A percentile compares a stretch with the other conserved stretches of the same genome.
Evolutionary conservation across 2,113 vertebrate genomes (phyloP).

Genomic region (Galbula dea): DNA sequence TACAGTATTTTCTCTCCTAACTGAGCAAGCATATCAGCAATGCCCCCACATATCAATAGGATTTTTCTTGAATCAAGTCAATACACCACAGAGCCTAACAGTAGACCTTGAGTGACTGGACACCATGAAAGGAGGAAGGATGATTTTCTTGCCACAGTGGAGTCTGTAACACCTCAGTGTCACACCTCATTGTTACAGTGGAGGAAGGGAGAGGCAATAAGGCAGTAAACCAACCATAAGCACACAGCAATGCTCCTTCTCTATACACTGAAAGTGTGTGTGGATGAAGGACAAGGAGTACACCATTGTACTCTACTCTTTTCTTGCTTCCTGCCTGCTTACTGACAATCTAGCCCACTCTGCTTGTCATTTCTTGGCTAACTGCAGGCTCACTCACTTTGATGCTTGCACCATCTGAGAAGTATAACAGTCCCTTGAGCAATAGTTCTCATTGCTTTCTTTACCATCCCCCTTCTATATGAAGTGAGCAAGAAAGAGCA

Average conservation of each 20-base stretch:
- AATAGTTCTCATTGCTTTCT: neutral
- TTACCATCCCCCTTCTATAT: neutral
- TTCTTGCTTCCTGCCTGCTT: neutral
- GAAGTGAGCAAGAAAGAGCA: neutral
- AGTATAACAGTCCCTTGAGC: neutral
- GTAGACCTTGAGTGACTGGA: neutral
- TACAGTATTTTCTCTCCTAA: neutral
- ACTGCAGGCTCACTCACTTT: neutral
- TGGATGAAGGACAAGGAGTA: neutral
- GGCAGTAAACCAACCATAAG: neutral
- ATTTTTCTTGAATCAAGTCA: neutral
- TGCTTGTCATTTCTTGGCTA: neutral
- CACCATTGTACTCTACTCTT: neutral
- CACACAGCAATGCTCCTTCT: neutral
- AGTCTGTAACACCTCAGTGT: neutral
- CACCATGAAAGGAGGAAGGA: neutral
- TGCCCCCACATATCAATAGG: neutral
- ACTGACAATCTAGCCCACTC: neutral
- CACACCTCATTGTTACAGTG: neutral
- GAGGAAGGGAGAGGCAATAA: neutral
- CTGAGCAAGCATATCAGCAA: neutral
- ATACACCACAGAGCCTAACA: neutral
- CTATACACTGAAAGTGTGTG: neutral
- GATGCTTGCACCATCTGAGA: neutral
- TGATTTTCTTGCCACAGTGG: neutral